phyloP scores from a whole-genome alignment of 2,797 vertebrate genomes.

The Pipistrellus pipistrellus region DNA sequence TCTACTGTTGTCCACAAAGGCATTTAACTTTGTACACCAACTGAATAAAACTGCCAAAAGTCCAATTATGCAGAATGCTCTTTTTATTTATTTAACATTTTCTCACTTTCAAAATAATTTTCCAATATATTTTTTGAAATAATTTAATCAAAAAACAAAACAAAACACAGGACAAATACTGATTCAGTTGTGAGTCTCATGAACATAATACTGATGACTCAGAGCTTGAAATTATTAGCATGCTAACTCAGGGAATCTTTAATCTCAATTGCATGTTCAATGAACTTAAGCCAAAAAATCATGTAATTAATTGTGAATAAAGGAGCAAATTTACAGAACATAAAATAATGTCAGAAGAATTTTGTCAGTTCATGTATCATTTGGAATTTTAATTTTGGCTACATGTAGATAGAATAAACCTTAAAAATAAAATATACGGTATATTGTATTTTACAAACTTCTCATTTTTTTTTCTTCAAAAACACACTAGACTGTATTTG shows the following conservation, averaged over 20 bases:
- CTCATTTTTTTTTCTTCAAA: not conserved
- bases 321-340: conserved; percentile 62
- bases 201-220: conserved; percentile 43
- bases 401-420: not conserved
- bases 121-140: not conserved
- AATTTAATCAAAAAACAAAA: not conserved
- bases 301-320: conserved; percentile 59
- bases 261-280: conserved; percentile 58
- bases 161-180: not conserved
- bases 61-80: not conserved
- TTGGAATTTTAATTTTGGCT: conserved; percentile 27
- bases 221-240: conserved; percentile 15
- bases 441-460: not conserved
- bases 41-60: not conserved
- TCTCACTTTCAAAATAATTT: not conserved
- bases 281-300: conserved; percentile 50
- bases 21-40: not conserved
- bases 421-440: not conserved
- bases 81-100: not conserved
- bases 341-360: conserved; percentile 48
- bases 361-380: not conserved
- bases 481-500: not conserved
- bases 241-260: conserved; percentile 10
- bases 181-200: conserved; percentile 15
- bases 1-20: not conserved